phyloP scores from a whole-genome alignment of 2,113 vertebrate genomes.

The Sinocyclocheilus anophthalmus region DNA sequence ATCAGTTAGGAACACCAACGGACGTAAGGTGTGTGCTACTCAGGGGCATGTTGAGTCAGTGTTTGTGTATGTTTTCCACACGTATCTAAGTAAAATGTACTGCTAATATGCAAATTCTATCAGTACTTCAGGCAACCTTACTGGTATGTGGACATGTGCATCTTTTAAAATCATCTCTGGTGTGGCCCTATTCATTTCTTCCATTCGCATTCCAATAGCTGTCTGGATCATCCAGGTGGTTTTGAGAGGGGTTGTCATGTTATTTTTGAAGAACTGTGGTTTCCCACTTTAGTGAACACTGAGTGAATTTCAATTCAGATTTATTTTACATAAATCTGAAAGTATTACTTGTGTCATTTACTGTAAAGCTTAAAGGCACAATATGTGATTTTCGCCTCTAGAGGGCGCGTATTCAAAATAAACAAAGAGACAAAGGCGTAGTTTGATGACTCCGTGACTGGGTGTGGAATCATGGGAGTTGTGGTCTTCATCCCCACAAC shows the following conservation, averaged over 20 bases:
- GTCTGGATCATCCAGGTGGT: background rate
- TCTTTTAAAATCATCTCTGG: background rate
- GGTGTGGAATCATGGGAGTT: too few species aligned
- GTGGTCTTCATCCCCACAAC: too few species aligned
- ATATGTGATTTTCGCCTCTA: too few species aligned
- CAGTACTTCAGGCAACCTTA: background rate
- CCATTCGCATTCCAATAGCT: background rate
- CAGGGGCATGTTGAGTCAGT: background rate
- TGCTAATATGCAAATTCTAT: background rate
- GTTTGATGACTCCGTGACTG: too few species aligned
- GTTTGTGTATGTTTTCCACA: background rate
- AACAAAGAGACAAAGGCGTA: too few species aligned
- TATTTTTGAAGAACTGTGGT: conserved; percentile 12
- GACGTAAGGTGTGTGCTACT: background rate
- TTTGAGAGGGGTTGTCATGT: background rate
- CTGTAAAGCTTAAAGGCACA: background rate
- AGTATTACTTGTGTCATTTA: background rate
- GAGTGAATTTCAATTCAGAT: background rate
- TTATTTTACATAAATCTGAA: background rate
- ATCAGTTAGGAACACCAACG: background rate
- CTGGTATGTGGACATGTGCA: background rate
- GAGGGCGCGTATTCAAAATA: too few species aligned
- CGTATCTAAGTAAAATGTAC: background rate
- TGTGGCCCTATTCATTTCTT: background rate
- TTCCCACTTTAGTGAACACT: background rate